Evolutionary conservation across 1,140 invertebrate species (phyloP), one percentile per base, ranked within the genome.

Genomic region (Solen grandis): DNA sequence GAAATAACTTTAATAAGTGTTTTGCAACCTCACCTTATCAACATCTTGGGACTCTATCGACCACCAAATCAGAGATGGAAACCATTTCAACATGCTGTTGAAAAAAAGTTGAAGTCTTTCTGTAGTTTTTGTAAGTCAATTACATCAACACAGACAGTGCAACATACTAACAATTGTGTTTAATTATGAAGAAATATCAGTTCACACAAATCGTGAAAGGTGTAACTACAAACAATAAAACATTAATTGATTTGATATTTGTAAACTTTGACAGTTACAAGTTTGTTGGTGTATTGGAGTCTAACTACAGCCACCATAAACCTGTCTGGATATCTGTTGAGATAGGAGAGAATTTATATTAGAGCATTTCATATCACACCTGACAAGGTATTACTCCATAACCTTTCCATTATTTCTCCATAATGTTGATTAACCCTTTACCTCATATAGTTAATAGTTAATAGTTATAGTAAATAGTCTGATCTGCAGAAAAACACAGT

Each of bases 251-350:
- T 73, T 14, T 35, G 5, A 73, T 60, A 35, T 59, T 36, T 36
- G 16, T 29, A 10, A 36, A 73, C 31, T 38, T 73, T 4, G 33
- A 59, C 54, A 33, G 4, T 36, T 27, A 35, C 13, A 59, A 19
- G 41, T 19, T 1, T 10, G 38, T 25, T 54, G 68, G 52, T n/a
- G 52, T 54, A 2, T 22, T 73, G 31, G 54, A 73, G 55, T 35
- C 69, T 5, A 57, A 72, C 52, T 73, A 16, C 31, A 35, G 27
- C 5, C n/a, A 60, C 27, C 70, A 60, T 29, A 59, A 73, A 14
- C 70, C 70, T 2, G 29, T 69, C 5, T 69, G 66, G 66, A 5
- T 69, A 52, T 5, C 66, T n/a, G n/a, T n/a, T n/a, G n/a, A n/a
- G n/a, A n/a, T n/a, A n/a, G n/a, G n/a, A n/a, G n/a, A n/a, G n/a